phyloP scores from a whole-genome alignment of 2,888 invertebrate genomes.

The Phlogophora meticulosa region DNA sequence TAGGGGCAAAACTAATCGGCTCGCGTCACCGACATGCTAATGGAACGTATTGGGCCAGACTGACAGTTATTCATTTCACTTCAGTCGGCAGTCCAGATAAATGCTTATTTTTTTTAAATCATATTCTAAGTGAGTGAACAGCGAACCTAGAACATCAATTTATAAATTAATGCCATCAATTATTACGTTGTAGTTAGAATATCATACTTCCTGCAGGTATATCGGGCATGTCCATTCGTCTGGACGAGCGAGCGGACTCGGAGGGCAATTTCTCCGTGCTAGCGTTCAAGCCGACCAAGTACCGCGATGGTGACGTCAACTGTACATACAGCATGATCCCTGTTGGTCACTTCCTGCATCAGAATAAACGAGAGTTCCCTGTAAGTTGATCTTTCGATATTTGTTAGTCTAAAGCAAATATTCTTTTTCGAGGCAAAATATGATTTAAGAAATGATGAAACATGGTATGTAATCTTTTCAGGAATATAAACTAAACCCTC shows the following conservation, averaged over 20 bases:
- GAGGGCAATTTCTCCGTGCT: conserved; percentile 99
- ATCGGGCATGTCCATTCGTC: conserved; percentile 97
- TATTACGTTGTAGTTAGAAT: conserved; percentile 31
- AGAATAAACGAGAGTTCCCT: conserved; percentile 93
- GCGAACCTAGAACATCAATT: not conserved
- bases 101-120: too few relatives aligned
- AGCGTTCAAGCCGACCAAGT: conserved; percentile 92
- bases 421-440: not conserved
- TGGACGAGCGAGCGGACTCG: conserved; percentile 98
- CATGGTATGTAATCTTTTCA: conserved; percentile 77
- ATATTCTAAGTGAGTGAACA: not conserved
- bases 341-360: conserved; percentile 94
- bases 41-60: too few relatives aligned
- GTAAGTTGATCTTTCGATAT: conserved; percentile 88
- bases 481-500: conserved; percentile 94
- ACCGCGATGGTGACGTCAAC: conserved; percentile 86
- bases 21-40: too few relatives aligned
- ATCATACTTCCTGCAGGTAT: conserved; percentile 92
- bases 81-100: too few relatives aligned
- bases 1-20: too few relatives aligned
- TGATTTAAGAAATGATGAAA: not conserved
- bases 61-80: too few relatives aligned
- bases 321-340: conserved; percentile 95
- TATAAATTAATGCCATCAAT: conserved; percentile 16
- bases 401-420: not conserved